phyloP scores from a whole-genome alignment of 2,797 vertebrate genomes.

The Eulemur rubriventer region DNA sequence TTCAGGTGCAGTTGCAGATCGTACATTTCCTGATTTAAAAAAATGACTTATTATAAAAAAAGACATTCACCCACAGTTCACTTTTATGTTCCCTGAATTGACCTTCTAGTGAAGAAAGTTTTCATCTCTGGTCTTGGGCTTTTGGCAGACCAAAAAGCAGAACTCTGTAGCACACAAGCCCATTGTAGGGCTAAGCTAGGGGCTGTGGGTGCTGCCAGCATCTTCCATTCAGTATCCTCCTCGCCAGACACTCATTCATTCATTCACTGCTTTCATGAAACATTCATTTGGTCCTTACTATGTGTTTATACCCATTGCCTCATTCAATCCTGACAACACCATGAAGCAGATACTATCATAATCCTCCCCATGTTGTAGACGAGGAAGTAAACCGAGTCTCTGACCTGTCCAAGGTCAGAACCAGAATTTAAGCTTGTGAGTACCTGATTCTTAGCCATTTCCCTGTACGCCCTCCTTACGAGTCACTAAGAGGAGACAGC shows the following conservation, averaged over 20 bases:
- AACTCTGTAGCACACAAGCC: background rate
- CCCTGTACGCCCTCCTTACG: rapidly evolving
- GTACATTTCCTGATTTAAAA: background rate
- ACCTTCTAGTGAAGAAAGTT: background rate
- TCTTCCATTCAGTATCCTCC: rapidly evolving
- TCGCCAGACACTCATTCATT: rapidly evolving
- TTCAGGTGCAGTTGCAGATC: background rate
- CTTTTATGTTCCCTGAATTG: background rate
- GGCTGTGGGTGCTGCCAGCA: rapidly evolving
- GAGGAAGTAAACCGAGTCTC: background rate
- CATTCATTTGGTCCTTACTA: background rate
- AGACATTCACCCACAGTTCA: background rate
- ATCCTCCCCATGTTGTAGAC: rapidly evolving
- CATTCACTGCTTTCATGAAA: background rate
- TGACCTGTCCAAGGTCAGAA: background rate
- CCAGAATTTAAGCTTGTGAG: too few species aligned
- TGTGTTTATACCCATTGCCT: rapidly evolving
- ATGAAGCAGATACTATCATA: rapidly evolving
- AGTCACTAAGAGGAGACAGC: background rate
- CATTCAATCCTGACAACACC: background rate
- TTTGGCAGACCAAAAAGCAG: background rate
- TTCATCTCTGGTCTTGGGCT: background rate
- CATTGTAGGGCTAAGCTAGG: rapidly evolving
- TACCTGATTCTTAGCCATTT: background rate
- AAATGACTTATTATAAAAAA: background rate